Conservation (phyloP, 1,140 invertebrate species). For the Latrodectus geometricus region DNA sequence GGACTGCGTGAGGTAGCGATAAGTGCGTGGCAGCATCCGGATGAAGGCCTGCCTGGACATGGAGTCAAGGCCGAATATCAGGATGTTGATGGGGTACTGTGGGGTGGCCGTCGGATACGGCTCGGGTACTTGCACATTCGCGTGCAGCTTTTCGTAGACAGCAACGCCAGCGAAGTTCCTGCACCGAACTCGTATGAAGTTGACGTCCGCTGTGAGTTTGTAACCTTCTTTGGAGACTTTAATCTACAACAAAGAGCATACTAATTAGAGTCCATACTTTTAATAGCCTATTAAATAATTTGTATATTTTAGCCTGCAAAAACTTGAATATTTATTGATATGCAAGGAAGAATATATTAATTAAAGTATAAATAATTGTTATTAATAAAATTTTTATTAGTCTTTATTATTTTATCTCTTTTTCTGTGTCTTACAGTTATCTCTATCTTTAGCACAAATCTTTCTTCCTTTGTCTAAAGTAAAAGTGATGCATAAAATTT, state of each 20-base stretch:
- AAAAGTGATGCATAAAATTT: too few species aligned
- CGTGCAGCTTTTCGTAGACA: conserved; percentile 57
- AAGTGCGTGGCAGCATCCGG: conserved; percentile 68
- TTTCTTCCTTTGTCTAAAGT: too few species aligned
- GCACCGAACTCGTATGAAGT: conserved; percentile 32
- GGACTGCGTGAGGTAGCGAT: conserved; percentile 79
- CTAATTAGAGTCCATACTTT: too few species aligned
- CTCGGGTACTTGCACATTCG: not conserved
- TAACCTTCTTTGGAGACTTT: not conserved
- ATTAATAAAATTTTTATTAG: too few species aligned
- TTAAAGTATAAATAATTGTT: too few species aligned
- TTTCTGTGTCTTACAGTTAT: too few species aligned
- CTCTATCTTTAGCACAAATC: too few species aligned
- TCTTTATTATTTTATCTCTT: too few species aligned
- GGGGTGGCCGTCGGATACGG: not conserved
- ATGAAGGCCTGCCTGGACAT: conserved; percentile 65
- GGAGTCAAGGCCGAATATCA: conserved; percentile 67
- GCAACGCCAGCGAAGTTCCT: conserved; percentile 39
- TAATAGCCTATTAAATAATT: too few species aligned
- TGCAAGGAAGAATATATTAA: too few species aligned
- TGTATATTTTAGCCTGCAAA: too few species aligned
- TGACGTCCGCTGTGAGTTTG: not conserved
- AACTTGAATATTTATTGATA: too few species aligned
- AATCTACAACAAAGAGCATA: not conserved
- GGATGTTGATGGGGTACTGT: conserved; percentile 58